These are phyloP conservation scores for Rhodinocichla rosea DNA, from an alignment of 2,113 vertebrate genomes.

Conservation along the genomic window DNA sequence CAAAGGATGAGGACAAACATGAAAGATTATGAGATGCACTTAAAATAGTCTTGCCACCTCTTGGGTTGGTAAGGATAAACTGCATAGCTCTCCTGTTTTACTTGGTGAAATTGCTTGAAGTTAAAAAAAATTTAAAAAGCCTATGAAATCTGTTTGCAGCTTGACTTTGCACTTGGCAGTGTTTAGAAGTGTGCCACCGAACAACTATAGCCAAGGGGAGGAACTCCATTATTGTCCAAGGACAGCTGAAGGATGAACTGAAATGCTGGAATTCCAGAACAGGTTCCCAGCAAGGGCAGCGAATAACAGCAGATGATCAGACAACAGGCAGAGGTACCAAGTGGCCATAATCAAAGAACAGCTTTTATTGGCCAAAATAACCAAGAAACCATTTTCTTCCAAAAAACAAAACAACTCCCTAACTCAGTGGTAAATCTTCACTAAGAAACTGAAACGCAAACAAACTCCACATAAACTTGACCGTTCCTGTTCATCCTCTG, in stretches of 20 bases:
- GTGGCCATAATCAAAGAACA: neutral
- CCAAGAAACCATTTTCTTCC: slow-evolving; percentile 17
- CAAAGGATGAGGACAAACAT: neutral
- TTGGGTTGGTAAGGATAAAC: neutral
- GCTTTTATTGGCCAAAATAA: slow-evolving; percentile 56
- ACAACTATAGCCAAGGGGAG: neutral
- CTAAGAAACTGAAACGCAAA: neutral
- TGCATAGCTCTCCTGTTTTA: neutral
- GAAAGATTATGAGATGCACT: neutral
- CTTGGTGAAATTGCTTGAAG: neutral
- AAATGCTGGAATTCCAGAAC: neutral
- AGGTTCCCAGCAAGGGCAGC: neutral
- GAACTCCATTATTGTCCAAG: neutral
- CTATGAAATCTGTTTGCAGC: neutral
- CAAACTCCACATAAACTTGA: neutral
- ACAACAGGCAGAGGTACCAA: neutral
- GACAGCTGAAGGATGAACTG: neutral
- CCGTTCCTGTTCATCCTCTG: neutral
- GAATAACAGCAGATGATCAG: neutral
- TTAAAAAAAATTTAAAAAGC: neutral
- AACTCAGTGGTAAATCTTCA: neutral
- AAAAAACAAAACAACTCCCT: neutral
- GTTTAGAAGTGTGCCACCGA: rapidly evolving
- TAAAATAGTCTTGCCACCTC: neutral
- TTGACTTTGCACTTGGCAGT: neutral